phyloP scores from a whole-genome alignment of 2,797 vertebrate species.

The Cygnus olor region DNA sequence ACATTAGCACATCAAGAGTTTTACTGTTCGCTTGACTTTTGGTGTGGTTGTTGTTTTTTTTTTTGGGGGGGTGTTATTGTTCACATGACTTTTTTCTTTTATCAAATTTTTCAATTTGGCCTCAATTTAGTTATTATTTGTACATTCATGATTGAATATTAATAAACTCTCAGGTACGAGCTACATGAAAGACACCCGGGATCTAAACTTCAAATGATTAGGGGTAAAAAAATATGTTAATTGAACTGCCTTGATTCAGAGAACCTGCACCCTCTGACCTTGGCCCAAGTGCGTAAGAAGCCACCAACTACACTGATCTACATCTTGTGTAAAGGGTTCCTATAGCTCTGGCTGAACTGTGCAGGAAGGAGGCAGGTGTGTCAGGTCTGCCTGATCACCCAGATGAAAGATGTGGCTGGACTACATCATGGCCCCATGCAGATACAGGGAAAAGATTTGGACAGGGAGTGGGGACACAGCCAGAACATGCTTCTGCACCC shows the following conservation, averaged over 20 bases:
- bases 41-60: no score
- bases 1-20: not conserved
- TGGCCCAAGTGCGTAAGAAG: not conserved
- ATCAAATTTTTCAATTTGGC: not conserved
- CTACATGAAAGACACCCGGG: not conserved
- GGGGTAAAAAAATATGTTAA: not conserved
- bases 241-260: not conserved
- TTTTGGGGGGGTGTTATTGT: not conserved
- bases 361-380: not conserved
- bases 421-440: not conserved
- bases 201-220: not conserved
- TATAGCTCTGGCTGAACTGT: not conserved
- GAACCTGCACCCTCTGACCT: not conserved
- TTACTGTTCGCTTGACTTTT: not conserved
- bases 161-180: not conserved
- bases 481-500: not conserved
- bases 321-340: not conserved
- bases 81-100: fast-evolving
- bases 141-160: not conserved
- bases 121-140: not conserved
- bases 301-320: not conserved
- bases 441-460: not conserved
- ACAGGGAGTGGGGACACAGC: not conserved
- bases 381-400: not conserved
- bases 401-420: not conserved